These are phyloP conservation scores for Teleopsis dalmanni DNA, from an alignment of 1,140 invertebrate genomes.

Conservation along the genomic window DNA sequence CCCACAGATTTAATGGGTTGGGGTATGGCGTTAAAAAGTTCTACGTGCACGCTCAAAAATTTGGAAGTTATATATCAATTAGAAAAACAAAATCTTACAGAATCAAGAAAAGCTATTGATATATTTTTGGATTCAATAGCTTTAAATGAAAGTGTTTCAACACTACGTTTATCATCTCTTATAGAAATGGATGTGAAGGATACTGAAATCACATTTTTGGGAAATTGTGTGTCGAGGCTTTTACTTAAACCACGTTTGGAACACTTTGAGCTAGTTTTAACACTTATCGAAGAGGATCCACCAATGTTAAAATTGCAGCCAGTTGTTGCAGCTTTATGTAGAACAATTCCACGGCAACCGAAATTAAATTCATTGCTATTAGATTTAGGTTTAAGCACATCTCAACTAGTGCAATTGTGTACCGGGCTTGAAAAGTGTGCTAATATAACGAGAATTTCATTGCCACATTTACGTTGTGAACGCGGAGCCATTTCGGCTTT, in stretches of 20 bases:
- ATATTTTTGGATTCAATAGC: constrained; percentile 46
- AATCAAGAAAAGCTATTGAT: constrained; percentile 25
- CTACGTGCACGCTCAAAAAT: constrained; percentile 45
- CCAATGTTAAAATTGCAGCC: constrained; percentile 49
- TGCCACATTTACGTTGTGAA: constrained; percentile 53
- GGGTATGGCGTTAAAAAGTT: constrained; percentile 45
- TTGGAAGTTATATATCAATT: constrained; percentile 48
- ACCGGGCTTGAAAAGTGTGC: constrained; percentile 44
- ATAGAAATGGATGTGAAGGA: constrained; percentile 47
- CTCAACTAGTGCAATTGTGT: constrained; percentile 49
- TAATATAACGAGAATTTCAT: constrained; percentile 49
- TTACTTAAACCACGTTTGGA: constrained; percentile 46
- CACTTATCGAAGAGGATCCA: constrained; percentile 47
- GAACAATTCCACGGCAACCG: constrained; percentile 41
- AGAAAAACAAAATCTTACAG: constrained; percentile 39
- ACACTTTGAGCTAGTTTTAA: constrained; percentile 49
- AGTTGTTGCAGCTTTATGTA: constrained; percentile 49
- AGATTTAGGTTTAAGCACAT: constrained; percentile 49
- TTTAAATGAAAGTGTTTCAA: constrained; percentile 45
- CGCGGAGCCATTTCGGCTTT: constrained; percentile 48
- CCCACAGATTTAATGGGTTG: constrained; percentile 47
- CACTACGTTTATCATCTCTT: constrained; percentile 47
- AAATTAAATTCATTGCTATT: constrained; percentile 47
- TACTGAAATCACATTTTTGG: constrained; percentile 43
- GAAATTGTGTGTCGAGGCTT: constrained; percentile 45